Evolutionary conservation across 2,113 vertebrate species (phyloP).

Genomic region (Ovis aries): ARS-UI_Ramb_v3.0 NC_056055.1:189190001-189190500

Average conservation of each 20-base stretch:
- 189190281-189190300: neutral
- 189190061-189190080: neutral
- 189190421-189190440: neutral
- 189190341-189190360: neutral
- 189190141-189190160: accelerated
- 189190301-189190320: neutral
- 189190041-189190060: neutral
- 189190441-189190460: neutral
- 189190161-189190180: neutral
- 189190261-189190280: neutral
- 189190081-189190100: neutral
- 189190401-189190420: neutral
- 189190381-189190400: neutral
- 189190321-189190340: neutral
- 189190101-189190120: neutral
- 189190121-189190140: neutral
- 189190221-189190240: accelerated
- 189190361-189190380: neutral
- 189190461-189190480: neutral
- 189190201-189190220: neutral
- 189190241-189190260: neutral
- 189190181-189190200: neutral
- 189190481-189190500: neutral
- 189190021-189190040: neutral
- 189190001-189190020: slow-evolving; percentile 5